Percentiles rank a stretch among this genome's conserved stretches.
Conservation (phyloP, 1,140 invertebrate genomes). For the Drosophila sp. region DNA sequence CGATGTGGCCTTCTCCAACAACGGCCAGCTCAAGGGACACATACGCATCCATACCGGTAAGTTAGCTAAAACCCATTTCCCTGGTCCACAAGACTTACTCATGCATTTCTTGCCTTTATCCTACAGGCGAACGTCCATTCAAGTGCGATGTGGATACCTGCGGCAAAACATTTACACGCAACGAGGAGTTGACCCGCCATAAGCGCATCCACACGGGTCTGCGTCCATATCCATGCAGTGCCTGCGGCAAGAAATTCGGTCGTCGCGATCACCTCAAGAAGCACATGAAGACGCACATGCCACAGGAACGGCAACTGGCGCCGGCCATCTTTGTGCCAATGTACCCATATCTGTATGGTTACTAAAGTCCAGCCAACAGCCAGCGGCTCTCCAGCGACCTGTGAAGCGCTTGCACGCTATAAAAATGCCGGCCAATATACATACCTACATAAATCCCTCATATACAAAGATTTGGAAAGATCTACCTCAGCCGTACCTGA, state of each 20-base stretch:
- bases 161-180: conserved; percentile 95
- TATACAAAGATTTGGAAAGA: conserved; percentile 35
- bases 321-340: conserved; percentile 80
- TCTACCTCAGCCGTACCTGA: conserved; percentile 76
- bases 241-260: conserved; percentile 94
- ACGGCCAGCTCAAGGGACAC: conserved; percentile 95
- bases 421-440: conserved; percentile 63
- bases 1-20: conserved; percentile 95
- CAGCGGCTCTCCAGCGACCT: conserved; percentile 42
- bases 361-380: conserved; percentile 36
- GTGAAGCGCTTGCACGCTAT: conserved; percentile 78
- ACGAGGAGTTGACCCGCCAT: conserved; percentile 96
- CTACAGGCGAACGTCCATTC: conserved; percentile 91
- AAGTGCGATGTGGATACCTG: conserved; percentile 93
- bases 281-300: conserved; percentile 85
- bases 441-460: neutral
- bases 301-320: conserved; percentile 75
- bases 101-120: conserved; percentile 53
- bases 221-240: conserved; percentile 90
- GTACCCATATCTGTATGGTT: conserved; percentile 82
- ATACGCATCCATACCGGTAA: conserved; percentile 95
- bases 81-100: conserved; percentile 12
- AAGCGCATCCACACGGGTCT: conserved; percentile 94
- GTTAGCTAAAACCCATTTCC: conserved; percentile 8
- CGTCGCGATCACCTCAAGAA: conserved; percentile 95